Percentiles rank a stretch among this genome's conserved stretches.
Conservation (phyloP, 1,140 invertebrate genomes). For the Euwallacea similis region DNA sequence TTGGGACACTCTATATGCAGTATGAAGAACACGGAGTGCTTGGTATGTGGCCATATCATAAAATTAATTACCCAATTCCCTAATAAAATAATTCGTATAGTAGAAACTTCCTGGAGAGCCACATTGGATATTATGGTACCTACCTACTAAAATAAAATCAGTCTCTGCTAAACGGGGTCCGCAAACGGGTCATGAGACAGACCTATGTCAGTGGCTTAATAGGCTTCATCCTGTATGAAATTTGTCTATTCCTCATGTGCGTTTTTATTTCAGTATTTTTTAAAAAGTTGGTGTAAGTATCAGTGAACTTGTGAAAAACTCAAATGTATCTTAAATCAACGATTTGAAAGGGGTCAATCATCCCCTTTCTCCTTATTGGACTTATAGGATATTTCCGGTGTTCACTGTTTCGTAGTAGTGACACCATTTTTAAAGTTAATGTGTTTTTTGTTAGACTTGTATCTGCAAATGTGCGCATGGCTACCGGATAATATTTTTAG, state of each 20-base stretch:
- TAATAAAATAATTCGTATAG: constrained; percentile 6
- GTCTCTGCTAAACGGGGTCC: constrained; percentile 23
- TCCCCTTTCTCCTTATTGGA: no score
- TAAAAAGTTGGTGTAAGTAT: neutral
- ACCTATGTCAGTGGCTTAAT: constrained; percentile 20
- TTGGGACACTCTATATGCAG: no score
- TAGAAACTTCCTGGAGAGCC: constrained; percentile 27
- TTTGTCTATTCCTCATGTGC: constrained; percentile 2
- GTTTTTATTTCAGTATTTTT: constrained; percentile 5
- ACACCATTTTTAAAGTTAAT: constrained; percentile 17
- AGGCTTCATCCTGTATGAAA: constrained; percentile 33
- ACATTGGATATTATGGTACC: constrained; percentile 25
- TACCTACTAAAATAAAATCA: constrained; percentile 26
- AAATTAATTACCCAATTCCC: constrained; percentile 5
- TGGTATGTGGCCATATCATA: no score
- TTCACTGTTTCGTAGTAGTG: neutral
- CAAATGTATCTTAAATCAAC: neutral
- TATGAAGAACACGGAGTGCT: no score
- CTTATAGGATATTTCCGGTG: neutral
- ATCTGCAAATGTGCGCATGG: constrained; percentile 36
- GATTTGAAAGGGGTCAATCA: neutral
- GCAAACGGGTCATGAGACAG: constrained; percentile 28
- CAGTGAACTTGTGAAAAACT: neutral
- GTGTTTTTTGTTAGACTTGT: constrained; percentile 34
- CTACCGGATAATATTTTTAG: constrained; percentile 36